Percentiles rank a stretch among this genome's conserved stretches.
phyloP scores from a whole-genome alignment of 2,797 vertebrate species.

The Lates japonicus region DNA sequence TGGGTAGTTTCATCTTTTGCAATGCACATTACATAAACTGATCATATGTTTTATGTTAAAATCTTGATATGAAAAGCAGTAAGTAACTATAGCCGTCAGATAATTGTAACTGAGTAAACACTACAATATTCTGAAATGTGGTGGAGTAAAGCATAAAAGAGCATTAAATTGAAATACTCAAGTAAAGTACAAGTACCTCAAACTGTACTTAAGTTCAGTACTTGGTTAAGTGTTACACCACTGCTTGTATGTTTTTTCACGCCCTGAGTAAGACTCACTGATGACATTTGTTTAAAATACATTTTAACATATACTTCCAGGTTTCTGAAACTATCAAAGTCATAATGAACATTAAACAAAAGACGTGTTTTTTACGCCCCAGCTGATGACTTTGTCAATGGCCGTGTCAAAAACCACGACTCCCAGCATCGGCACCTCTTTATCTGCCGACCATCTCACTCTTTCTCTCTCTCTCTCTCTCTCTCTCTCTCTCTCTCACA shows the following conservation, averaged over 20 bases:
- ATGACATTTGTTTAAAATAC: slow-evolving; percentile 9
- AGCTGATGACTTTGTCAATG: slow-evolving; percentile 70
- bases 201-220: neutral
- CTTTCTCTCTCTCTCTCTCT: neutral
- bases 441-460: neutral
- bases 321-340: slow-evolving; percentile 51
- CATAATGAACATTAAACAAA: slow-evolving; percentile 63
- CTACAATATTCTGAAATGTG: neutral
- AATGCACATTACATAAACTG: neutral
- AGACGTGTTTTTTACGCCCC: slow-evolving; percentile 63
- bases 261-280: neutral
- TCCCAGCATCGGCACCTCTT: slow-evolving; percentile 38
- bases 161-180: neutral
- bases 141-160: neutral
- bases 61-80: neutral
- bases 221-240: neutral
- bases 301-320: slow-evolving; percentile 17
- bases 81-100: neutral
- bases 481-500: slow-evolving; percentile 15
- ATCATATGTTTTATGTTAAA: neutral
- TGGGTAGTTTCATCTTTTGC: neutral
- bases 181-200: neutral
- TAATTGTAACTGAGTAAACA: neutral
- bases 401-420: slow-evolving; percentile 69
- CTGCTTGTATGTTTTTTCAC: neutral